Percentiles rank a stretch among this genome's conserved stretches.
Evolutionary conservation across 2,888 invertebrate genomes (phyloP).

Genomic region (Ochropleura leucogaster): DNA sequence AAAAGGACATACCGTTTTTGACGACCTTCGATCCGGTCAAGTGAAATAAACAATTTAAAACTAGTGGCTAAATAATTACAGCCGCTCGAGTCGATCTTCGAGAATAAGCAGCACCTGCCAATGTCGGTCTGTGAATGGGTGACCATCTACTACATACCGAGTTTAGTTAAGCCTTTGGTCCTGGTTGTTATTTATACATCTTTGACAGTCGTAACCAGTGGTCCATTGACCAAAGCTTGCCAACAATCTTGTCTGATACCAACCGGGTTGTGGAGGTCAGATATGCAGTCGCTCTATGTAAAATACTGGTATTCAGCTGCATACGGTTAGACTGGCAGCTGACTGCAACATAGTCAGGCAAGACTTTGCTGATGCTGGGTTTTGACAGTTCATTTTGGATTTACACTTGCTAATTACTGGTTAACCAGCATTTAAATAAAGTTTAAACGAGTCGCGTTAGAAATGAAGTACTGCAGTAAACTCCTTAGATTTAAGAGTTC

Average conservation of each 20-base stretch:
- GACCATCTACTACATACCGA: neutral
- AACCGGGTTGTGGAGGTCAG: neutral
- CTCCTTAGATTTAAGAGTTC: too few relatives aligned
- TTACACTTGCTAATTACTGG: too few relatives aligned
- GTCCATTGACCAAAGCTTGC: neutral
- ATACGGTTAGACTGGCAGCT: neutral
- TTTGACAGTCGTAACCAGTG: neutral
- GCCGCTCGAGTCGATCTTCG: neutral
- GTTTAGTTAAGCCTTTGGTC: neutral
- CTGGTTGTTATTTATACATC: neutral
- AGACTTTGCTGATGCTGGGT: neutral
- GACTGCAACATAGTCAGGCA: neutral
- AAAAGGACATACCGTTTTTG: slow-evolving; percentile 16
- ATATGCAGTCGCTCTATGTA: neutral
- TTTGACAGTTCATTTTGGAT: too few relatives aligned
- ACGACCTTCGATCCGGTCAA: slow-evolving; percentile 27
- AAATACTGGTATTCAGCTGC: neutral
- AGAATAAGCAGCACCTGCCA: neutral
- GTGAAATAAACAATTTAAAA: neutral
- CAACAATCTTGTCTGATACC: neutral
- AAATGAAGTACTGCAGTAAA: too few relatives aligned
- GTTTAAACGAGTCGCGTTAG: too few relatives aligned
- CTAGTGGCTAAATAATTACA: neutral
- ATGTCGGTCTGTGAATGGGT: neutral
- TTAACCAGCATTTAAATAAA: too few relatives aligned